Evolutionary conservation across 64 coral and sea anemone species (phyloP).

Genomic region (Hydrozoanthus tunicans): DNA sequence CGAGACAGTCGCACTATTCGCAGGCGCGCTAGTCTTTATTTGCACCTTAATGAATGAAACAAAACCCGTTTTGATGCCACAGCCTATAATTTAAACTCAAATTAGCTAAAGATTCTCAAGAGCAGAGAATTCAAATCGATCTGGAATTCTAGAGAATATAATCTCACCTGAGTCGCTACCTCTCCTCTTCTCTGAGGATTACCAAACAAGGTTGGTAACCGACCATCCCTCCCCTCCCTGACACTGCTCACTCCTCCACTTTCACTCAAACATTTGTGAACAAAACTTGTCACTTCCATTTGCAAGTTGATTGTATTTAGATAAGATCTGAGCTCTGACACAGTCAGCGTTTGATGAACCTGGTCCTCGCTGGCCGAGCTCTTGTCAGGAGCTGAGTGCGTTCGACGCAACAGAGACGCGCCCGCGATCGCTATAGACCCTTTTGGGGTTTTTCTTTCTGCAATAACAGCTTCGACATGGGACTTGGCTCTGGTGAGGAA

Average conservation of each 20-base stretch:
- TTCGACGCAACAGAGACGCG: slow-evolving; percentile 67
- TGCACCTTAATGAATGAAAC: too few relatives aligned
- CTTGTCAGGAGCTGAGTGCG: slow-evolving; percentile 36
- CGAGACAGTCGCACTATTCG: too few relatives aligned
- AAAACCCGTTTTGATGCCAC: too few relatives aligned
- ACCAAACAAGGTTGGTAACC: slow-evolving; percentile 87
- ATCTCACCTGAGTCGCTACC: slow-evolving; percentile 78
- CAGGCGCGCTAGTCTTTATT: too few relatives aligned
- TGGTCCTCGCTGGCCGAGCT: slow-evolving; percentile 58
- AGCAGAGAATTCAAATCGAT: too few relatives aligned
- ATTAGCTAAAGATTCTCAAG: too few relatives aligned
- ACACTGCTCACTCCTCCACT: slow-evolving; percentile 56
- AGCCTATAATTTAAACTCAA: too few relatives aligned
- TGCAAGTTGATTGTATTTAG: slow-evolving; percentile 92
- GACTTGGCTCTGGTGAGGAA: slow-evolving; percentile 72
- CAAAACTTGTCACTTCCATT: slow-evolving; percentile 91
- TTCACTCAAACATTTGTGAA: slow-evolving; percentile 80
- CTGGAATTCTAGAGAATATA: background rate
- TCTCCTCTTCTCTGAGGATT: slow-evolving; percentile 80
- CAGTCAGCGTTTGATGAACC: slow-evolving; percentile 64
- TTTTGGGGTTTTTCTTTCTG: slow-evolving; percentile 76
- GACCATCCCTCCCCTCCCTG: slow-evolving; percentile 27
- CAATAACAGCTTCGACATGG: slow-evolving; percentile 88
- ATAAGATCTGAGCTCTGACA: slow-evolving; percentile 88
- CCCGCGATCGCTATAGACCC: slow-evolving; percentile 62